Conservation (phyloP, 2,113 vertebrate genomes). For the Cyanoramphus novaezelandiae region DNA sequence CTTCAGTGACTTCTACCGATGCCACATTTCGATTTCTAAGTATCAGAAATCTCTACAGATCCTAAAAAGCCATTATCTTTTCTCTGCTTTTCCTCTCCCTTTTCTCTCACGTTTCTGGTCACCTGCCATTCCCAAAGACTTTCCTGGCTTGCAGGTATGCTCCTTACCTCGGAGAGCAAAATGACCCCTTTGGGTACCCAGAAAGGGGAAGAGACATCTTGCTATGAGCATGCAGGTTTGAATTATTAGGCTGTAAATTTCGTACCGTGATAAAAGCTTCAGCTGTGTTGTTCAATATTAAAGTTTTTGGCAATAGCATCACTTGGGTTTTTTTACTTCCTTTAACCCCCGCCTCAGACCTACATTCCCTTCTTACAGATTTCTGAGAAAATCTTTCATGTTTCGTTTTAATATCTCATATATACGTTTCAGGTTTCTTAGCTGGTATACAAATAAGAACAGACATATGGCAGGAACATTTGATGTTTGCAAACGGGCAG, state of each 20-base stretch:
- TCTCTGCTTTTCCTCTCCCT: background rate
- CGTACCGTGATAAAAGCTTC: constrained; percentile 58
- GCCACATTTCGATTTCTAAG: background rate
- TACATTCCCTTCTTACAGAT: constrained; percentile 2
- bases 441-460: constrained; percentile 24
- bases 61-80: background rate
- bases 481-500: constrained; percentile 35
- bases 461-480: constrained; percentile 53
- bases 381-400: constrained; percentile 55
- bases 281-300: constrained; percentile 53
- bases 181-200: background rate
- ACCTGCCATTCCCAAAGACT: background rate
- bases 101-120: background rate
- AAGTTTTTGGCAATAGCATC: constrained; percentile 31
- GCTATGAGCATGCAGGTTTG: background rate
- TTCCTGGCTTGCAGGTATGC: background rate
- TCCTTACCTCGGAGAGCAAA: background rate
- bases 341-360: background rate
- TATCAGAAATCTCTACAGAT: background rate
- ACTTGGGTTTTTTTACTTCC: constrained; percentile 12
- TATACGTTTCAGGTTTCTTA: constrained; percentile 52
- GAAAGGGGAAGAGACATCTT: background rate
- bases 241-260: constrained; percentile 61
- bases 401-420: constrained; percentile 47
- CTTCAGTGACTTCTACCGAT: background rate